Conservation (phyloP, 1,140 invertebrate genomes). For the Acromyrmex charruanus region DNA sequence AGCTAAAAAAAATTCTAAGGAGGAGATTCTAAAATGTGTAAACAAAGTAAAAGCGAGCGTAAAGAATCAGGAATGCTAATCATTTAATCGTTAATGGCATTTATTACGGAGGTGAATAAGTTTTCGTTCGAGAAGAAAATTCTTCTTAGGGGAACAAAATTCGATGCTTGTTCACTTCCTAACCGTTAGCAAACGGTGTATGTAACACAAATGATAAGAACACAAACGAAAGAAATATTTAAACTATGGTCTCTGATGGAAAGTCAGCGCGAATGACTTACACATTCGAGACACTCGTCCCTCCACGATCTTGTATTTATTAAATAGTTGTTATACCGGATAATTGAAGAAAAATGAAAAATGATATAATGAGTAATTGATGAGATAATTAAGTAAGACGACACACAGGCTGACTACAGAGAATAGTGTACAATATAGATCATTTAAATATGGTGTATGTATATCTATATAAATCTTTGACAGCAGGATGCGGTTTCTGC, state of each 20-base stretch:
- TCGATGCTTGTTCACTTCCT: conserved; percentile 74
- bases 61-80: conserved; percentile 74
- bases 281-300: conserved; percentile 76
- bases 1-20: conserved; percentile 32
- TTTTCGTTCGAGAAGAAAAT: conserved; percentile 61
- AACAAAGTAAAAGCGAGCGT: conserved; percentile 78
- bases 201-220: conserved; percentile 64
- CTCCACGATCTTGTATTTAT: conserved; percentile 80
- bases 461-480: conserved; percentile 72
- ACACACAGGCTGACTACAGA: conserved; percentile 77
- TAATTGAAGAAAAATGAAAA: conserved; percentile 63
- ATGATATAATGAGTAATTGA: conserved; percentile 72
- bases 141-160: conserved; percentile 68
- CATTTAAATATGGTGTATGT: conserved; percentile 76
- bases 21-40: conserved; percentile 51
- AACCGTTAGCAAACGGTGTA: conserved; percentile 64
- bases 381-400: conserved; percentile 77
- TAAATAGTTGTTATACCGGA: conserved; percentile 75
- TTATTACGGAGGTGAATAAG: conserved; percentile 70
- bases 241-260: conserved; percentile 69
- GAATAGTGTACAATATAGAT: conserved; percentile 76
- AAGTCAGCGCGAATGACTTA: conserved; percentile 67
- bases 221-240: conserved; percentile 66
- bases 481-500: conserved; percentile 70
- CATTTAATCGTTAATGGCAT: conserved; percentile 73